Percentiles rank a stretch among this genome's conserved stretches.
Conservation (phyloP, 92 coral and sea anemone genomes). For the Blastomussa wellsi region DNA sequence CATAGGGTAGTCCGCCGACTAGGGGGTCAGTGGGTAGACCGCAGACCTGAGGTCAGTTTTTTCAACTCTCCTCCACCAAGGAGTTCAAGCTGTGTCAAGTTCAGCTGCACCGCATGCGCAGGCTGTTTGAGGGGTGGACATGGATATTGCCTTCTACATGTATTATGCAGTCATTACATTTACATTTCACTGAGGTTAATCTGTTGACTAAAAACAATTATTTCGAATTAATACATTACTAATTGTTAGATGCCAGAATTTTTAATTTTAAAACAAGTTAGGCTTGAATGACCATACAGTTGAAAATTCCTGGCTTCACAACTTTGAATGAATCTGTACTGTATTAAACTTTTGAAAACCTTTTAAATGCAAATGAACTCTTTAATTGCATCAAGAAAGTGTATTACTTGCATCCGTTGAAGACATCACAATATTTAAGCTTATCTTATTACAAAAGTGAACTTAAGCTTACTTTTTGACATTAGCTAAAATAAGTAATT, state of each 20-base stretch:
- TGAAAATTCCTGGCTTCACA: neutral
- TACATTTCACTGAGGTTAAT: neutral
- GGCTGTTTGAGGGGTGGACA: too few species aligned
- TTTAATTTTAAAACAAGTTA: neutral
- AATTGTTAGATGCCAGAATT: neutral
- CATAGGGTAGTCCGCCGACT: too few species aligned
- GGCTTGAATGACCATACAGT: too few species aligned
- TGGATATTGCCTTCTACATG: too few species aligned
- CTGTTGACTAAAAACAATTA: neutral
- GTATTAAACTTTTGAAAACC: neutral
- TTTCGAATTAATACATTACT: neutral
- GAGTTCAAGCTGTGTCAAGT: too few species aligned
- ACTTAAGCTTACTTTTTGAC: neutral
- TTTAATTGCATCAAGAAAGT: constrained; percentile 14
- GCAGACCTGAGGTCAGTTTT: too few species aligned
- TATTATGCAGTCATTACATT: neutral
- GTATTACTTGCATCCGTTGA: neutral
- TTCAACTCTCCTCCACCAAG: too few species aligned
- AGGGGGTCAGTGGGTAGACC: too few species aligned
- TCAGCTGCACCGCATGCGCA: too few species aligned
- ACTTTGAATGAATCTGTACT: neutral
- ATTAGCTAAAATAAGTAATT: neutral
- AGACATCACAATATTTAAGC: neutral
- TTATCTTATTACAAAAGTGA: neutral
- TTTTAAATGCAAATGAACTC: constrained; percentile 28